A percentile compares a stretch with the other conserved stretches of the same genome.
Evolutionary conservation across 2,888 invertebrate species (phyloP).

Genomic region (Lydus trimaculatus): DNA sequence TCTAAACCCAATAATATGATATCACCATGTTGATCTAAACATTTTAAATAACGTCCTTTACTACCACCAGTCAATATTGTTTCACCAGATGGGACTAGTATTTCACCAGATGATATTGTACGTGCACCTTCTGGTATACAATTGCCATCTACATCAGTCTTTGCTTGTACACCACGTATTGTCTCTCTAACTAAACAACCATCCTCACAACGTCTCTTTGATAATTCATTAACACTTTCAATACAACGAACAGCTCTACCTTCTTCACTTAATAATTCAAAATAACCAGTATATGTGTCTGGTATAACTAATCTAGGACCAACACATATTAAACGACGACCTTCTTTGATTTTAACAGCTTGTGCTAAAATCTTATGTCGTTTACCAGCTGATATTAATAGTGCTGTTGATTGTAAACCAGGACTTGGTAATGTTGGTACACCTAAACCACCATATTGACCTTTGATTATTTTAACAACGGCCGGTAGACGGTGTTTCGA

Average conservation of each 20-base stretch:
- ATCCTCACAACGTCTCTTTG: conserved; percentile 75
- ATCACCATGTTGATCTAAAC: conserved; percentile 85
- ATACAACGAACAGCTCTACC: conserved; percentile 90
- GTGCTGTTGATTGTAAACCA: conserved; percentile 83
- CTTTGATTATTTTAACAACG: conserved; percentile 91
- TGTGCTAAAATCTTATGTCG: conserved; percentile 87
- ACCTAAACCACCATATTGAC: conserved; percentile 91
- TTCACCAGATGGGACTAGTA: conserved; percentile 81
- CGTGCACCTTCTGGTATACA: conserved; percentile 73
- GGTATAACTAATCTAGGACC: conserved; percentile 89
- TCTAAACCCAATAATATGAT: conserved; percentile 83
- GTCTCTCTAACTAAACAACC: conserved; percentile 82
- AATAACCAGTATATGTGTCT: conserved; percentile 89
- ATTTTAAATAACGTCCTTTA: conserved; percentile 84
- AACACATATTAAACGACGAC: conserved; percentile 80
- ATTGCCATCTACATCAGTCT: conserved; percentile 67
- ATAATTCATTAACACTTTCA: conserved; percentile 85
- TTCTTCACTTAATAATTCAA: conserved; percentile 93
- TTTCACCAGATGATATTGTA: conserved; percentile 83
- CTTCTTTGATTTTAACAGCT: conserved; percentile 90
- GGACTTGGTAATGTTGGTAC: conserved; percentile 88
- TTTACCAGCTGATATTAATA: conserved; percentile 85
- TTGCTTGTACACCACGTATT: conserved; percentile 73
- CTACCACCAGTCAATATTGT: conserved; percentile 68
- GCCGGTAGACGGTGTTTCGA: conserved; percentile 77